These are phyloP conservation scores for Eurystomus gularis DNA, from an alignment of 2,113 vertebrate genomes.

Conservation along the genomic window DNA sequence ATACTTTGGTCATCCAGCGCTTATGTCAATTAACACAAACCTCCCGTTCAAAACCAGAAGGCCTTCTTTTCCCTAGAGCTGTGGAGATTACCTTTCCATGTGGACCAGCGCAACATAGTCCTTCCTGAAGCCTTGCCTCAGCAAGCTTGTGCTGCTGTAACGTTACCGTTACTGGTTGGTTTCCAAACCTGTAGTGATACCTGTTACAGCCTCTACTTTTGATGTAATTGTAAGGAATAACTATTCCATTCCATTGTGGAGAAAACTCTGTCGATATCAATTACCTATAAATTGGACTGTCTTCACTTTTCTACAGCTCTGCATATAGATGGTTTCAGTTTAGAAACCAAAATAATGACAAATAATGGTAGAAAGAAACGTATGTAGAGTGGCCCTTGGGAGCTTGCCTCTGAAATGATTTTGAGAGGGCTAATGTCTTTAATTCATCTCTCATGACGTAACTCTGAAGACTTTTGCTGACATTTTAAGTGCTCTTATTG, in stretches of 20 bases:
- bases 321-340: neutral
- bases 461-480: neutral
- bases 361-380: neutral
- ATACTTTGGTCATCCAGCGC: neutral
- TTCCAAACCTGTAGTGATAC: neutral
- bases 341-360: neutral
- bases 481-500: neutral
- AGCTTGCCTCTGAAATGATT: neutral
- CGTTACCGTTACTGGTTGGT: neutral
- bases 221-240: neutral
- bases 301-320: neutral
- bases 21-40: neutral
- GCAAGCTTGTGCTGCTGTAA: neutral
- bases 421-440: neutral
- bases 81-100: neutral
- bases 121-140: neutral
- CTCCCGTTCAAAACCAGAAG: neutral
- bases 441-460: neutral
- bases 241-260: neutral
- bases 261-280: rapidly evolving
- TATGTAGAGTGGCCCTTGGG: neutral
- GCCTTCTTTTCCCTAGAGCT: neutral
- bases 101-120: neutral
- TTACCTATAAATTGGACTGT: neutral
- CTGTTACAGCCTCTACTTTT: neutral